phyloP scores from a whole-genome alignment of 2,797 vertebrate species.

The Tarsius wallacei region DNA sequence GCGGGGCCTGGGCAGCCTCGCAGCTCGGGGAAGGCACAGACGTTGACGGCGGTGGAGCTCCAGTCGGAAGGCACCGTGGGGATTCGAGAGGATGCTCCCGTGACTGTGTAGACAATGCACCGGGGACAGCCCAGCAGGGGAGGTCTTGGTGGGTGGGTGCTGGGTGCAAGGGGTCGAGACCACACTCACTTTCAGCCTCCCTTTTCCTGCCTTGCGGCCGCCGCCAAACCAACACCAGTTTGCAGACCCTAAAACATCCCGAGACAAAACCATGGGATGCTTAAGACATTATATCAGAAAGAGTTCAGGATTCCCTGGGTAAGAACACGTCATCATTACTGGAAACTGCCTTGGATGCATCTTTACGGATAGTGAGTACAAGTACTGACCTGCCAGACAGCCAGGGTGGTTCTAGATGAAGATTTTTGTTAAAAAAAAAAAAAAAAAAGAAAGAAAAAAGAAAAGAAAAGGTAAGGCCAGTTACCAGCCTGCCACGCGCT shows the following conservation, averaged over 20 bases:
- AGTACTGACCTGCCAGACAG: slow-evolving; percentile 55
- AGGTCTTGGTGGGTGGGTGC: background rate
- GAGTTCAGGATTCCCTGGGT: background rate
- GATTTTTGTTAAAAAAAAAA: slow-evolving; percentile 59
- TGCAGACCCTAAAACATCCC: background rate
- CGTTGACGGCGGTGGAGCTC: background rate
- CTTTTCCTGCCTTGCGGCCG: background rate
- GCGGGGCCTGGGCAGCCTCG: background rate
- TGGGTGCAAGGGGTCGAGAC: background rate
- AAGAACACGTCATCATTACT: slow-evolving; percentile 74
- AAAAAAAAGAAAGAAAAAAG: background rate
- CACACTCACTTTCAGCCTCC: background rate
- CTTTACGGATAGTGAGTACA: slow-evolving; percentile 61
- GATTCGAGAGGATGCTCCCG: too few species aligned
- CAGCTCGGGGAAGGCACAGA: background rate
- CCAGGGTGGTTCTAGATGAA: slow-evolving; percentile 71
- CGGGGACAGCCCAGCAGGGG: background rate
- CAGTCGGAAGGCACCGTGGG: background rate
- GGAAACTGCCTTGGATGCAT: slow-evolving; percentile 69
- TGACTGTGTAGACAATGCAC: background rate
- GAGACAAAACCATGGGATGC: too few species aligned
- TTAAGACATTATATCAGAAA: background rate
- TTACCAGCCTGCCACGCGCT: background rate
- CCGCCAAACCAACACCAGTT: background rate
- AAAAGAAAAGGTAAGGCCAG: background rate